Conservation (phyloP, 2,888 invertebrate genomes). For the Malacosoma neustria region DNA sequence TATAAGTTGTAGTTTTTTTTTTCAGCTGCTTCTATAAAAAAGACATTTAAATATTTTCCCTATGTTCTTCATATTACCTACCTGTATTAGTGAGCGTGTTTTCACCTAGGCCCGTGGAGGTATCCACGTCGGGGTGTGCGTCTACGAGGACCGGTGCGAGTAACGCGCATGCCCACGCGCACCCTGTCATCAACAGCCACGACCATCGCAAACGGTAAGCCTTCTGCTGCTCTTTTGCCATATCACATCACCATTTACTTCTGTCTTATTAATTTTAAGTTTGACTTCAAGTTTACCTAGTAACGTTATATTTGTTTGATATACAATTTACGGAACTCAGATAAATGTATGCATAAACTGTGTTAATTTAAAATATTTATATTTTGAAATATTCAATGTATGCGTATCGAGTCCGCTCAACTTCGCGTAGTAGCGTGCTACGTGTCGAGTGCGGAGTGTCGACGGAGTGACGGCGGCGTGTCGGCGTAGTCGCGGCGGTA, state of each 20-base stretch:
- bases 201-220: constrained; percentile 26
- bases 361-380: too few species aligned
- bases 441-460: constrained; percentile 10
- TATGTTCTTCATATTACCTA: too few species aligned
- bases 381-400: too few species aligned
- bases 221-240: constrained; percentile 39
- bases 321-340: not conserved
- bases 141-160: constrained; percentile 33
- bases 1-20: too few species aligned
- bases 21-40: too few species aligned
- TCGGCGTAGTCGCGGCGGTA: constrained; percentile 53
- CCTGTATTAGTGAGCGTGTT: constrained; percentile 66
- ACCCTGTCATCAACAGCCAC: constrained; percentile 32
- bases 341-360: too few species aligned
- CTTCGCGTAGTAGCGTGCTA: constrained; percentile 7
- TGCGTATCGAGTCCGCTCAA: not conserved
- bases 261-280: constrained; percentile 9
- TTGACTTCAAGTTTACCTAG: constrained; percentile 6
- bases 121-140: constrained; percentile 58
- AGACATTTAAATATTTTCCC: too few species aligned
- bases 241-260: constrained; percentile 60
- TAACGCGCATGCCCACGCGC: constrained; percentile 66
- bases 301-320: not conserved
- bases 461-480: constrained; percentile 27
- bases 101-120: constrained; percentile 65